phyloP scores from a whole-genome alignment of 2,888 invertebrate genomes.

The Trichopoda pennipes region DNA sequence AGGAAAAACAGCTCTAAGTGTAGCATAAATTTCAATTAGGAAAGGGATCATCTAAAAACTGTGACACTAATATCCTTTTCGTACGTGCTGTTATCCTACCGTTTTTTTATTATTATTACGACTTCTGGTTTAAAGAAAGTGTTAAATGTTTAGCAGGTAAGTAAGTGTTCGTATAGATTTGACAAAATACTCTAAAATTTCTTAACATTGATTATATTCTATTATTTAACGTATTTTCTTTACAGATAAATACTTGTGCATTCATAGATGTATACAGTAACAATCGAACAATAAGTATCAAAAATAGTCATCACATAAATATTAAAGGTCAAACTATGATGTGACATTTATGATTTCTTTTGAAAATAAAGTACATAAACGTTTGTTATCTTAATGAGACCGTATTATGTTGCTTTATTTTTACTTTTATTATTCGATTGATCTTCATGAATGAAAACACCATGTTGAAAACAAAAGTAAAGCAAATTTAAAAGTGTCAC shows the following conservation, averaged over 20 bases:
- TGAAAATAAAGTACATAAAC: conserved; percentile 36
- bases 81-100: conserved; percentile 55
- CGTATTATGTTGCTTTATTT: conserved; percentile 58
- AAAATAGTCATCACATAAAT: conserved; percentile 78
- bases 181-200: conserved; percentile 26
- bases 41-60: conserved; percentile 30
- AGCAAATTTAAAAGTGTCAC: conserved; percentile 62
- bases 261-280: background rate
- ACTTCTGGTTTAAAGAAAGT: conserved; percentile 56
- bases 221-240: background rate
- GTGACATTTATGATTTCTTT: conserved; percentile 77
- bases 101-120: conserved; percentile 7
- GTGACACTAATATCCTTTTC: conserved; percentile 52
- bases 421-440: conserved; percentile 28
- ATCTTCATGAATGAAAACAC: conserved; percentile 23
- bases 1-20: background rate
- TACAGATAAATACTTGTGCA: conserved; percentile 41
- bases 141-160: conserved; percentile 62
- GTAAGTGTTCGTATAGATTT: conserved; percentile 21
- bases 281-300: conserved; percentile 71
- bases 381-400: conserved; percentile 75
- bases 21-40: conserved; percentile 44
- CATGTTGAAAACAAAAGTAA: conserved; percentile 28
- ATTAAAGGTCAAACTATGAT: conserved; percentile 69
- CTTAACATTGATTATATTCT: conserved; percentile 11